Evolutionary conservation across 2,888 invertebrate species (phyloP), one percentile per base, ranked within the genome.

Genomic region (Drosophila aldrichi): DNA sequence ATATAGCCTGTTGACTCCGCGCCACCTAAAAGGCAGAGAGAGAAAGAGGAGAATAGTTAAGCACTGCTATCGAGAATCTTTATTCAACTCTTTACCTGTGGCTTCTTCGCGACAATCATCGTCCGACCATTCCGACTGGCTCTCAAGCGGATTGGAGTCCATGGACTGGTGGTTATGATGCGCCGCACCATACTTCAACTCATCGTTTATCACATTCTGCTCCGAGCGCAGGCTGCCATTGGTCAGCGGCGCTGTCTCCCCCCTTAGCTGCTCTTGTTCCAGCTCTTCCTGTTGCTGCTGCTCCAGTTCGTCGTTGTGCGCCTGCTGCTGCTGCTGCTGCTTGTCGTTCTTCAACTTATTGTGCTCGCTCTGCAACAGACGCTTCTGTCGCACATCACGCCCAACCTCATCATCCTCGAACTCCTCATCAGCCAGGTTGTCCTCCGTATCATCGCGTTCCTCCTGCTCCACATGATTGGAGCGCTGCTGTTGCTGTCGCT

Each of bases 41-140:
- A 25, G 1, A 32, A 14, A 32, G 20, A 36, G 38, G 16, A 2
- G 38, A 38, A 8, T n/a, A 3, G 16, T 36, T 16, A 16, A 32
- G 32, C 32, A 32, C 32, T 32, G 10, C 32, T 32, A 10, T 10
- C 3, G 3, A 10, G 0, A 3, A 32, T 32, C 32, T 32, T 32
- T 3, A 3, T 32, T 32, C 32, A 10, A 32, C 32, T 32, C 5
- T 14, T 78, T 68, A 93, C 93, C 95, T n/a, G 95, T 95, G 56
- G 95, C 95, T 70, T 95, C 95, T 48, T 95, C 95, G 77, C 95
- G 95, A 79, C 95, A 95, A 79, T 94, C 94, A 82, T 95, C 95
- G 87, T 95, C 95, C 75, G 96, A 96, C 96, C 96, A 96, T 91
- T 97, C 97, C n/a, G 96, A 96, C 87, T 96, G 96, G 92, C 96